phyloP scores from a whole-genome alignment of 1,140 invertebrate genomes.

The Mylabris phalerata region DNA sequence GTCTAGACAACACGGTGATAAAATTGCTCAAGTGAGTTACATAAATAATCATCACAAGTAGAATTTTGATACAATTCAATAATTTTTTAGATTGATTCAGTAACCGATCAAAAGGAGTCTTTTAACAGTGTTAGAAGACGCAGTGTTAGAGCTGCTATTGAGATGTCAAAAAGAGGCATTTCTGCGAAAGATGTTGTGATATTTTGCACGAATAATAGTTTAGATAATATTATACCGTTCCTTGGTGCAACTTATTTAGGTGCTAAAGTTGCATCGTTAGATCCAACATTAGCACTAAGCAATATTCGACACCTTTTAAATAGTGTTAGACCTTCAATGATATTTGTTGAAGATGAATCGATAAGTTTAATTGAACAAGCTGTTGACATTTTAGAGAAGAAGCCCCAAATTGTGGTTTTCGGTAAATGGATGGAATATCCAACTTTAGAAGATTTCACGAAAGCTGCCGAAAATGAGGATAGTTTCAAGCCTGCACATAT shows the following conservation, averaged over 20 bases:
- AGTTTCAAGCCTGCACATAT: constrained; percentile 26
- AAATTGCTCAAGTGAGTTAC: no score
- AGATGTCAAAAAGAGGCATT: constrained; percentile 1
- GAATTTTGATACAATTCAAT: no score
- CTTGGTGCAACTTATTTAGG: neutral
- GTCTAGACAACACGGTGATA: no score
- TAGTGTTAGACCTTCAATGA: constrained; percentile 24
- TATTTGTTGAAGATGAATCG: constrained; percentile 27
- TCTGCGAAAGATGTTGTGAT: constrained; percentile 4
- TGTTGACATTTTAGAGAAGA: neutral
- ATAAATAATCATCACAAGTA: no score
- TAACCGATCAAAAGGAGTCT: no score
- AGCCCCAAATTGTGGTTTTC: constrained; percentile 24
- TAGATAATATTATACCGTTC: constrained; percentile 10
- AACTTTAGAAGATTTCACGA: constrained; percentile 19
- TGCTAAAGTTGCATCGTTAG: constrained; percentile 10
- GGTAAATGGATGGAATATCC: constrained; percentile 7
- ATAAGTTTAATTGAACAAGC: constrained; percentile 15
- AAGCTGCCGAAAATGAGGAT: constrained; percentile 21
- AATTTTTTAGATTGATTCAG: no score
- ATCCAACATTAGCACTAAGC: constrained; percentile 21
- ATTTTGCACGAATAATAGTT: constrained; percentile 1
- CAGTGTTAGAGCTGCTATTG: constrained; percentile 1
- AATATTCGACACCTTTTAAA: constrained; percentile 23
- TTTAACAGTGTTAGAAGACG: no score